phyloP scores from a whole-genome alignment of 2,888 invertebrate species.

The Smittia sp. region DNA sequence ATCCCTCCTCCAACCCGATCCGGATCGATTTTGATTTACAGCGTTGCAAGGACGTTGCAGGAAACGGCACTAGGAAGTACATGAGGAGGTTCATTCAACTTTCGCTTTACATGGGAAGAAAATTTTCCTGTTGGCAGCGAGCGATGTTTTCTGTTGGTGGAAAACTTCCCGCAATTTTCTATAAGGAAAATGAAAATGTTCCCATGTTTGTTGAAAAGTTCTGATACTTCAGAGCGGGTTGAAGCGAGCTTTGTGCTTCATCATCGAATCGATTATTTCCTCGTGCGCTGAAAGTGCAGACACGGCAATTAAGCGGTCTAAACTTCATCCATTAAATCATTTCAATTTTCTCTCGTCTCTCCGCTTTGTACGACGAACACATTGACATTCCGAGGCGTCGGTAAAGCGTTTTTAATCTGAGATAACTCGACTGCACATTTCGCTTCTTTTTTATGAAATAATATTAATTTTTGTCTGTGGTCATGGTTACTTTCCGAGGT shows the following conservation, averaged over 20 bases:
- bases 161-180: background rate
- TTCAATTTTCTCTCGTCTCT: background rate
- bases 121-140: background rate
- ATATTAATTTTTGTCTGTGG: slow-evolving; percentile 38
- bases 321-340: background rate
- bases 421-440: background rate
- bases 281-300: background rate
- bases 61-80: slow-evolving; percentile 8
- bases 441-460: background rate
- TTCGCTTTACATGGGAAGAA: background rate
- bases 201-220: no score
- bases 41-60: slow-evolving; percentile 24
- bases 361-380: background rate
- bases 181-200: background rate
- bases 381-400: background rate
- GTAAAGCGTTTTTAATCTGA: slow-evolving; percentile 12
- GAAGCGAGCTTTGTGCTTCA: no score
- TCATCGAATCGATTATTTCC: no score
- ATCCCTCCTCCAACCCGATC: background rate
- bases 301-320: background rate
- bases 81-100: background rate
- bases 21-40: background rate
- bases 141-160: background rate
- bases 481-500: slow-evolving; percentile 40
- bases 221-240: no score